Evolutionary conservation across 2,888 invertebrate species (phyloP).

Genomic region (Baccha elongata): DNA sequence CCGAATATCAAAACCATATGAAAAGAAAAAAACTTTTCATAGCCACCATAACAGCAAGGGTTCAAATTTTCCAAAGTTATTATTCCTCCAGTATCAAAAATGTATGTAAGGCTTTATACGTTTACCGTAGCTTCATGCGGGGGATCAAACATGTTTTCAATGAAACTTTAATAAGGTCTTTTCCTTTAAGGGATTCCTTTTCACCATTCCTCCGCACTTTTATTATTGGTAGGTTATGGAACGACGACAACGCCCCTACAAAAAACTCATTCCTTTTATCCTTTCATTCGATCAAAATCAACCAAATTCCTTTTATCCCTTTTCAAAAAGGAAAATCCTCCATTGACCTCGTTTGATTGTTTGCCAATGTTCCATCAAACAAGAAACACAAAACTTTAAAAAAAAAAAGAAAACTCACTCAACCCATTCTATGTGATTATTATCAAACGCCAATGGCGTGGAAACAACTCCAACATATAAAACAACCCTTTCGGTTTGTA

Average conservation of each 20-base stretch:
- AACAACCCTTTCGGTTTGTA: constrained; percentile 47
- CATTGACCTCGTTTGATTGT: constrained; percentile 66
- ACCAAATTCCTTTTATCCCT: constrained; percentile 51
- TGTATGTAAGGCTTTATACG: too few relatives aligned
- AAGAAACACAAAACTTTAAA: constrained; percentile 26
- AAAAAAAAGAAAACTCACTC: constrained; percentile 31
- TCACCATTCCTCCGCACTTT: not conserved
- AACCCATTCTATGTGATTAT: constrained; percentile 58
- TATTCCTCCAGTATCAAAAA: too few relatives aligned
- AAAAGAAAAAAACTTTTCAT: too few relatives aligned
- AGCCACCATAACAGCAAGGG: too few relatives aligned
- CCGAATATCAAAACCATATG: too few relatives aligned
- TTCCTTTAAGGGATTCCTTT: constrained; percentile 39
- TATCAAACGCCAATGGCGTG: constrained; percentile 69
- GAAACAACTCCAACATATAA: constrained; percentile 53
- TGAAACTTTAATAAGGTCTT: constrained; percentile 55
- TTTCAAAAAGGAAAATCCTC: constrained; percentile 50
- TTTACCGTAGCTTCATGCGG: not conserved
- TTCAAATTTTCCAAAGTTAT: too few relatives aligned
- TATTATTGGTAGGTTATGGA: not conserved
- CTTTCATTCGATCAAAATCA: constrained; percentile 67
- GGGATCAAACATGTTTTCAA: constrained; percentile 23
- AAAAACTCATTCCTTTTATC: constrained; percentile 61
- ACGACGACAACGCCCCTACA: constrained; percentile 17
- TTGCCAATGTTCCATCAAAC: constrained; percentile 38